Conservation (phyloP, 2,797 vertebrate genomes). For the Leptoclinus maculatus region DNA sequence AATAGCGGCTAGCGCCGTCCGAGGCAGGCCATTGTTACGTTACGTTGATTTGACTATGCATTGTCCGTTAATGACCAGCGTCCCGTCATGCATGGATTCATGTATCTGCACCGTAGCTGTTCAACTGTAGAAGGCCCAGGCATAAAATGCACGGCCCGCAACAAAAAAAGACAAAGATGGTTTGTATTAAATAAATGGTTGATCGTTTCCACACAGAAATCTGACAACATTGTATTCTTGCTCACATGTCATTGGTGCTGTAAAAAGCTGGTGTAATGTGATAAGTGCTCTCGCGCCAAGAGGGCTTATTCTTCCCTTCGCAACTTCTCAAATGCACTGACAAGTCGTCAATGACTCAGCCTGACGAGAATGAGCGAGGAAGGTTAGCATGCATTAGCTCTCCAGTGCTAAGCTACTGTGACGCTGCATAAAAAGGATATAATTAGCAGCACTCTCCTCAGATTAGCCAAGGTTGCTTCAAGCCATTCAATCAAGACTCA, state of each 20-base stretch:
- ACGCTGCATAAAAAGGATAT: constrained; percentile 25
- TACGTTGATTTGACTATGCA: too few species aligned
- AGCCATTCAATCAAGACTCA: constrained; percentile 47
- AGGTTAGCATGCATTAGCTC: constrained; percentile 62
- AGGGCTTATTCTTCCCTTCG: constrained; percentile 49
- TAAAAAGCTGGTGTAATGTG: constrained; percentile 37
- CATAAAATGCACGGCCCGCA: too few species aligned
- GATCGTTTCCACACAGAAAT: constrained; percentile 2
- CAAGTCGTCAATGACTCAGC: constrained; percentile 60
- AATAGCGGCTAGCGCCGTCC: too few species aligned
- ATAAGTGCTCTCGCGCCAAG: constrained; percentile 35
- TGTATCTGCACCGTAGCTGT: too few species aligned
- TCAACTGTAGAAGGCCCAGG: too few species aligned
- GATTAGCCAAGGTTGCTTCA: constrained; percentile 35
- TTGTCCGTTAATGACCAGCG: too few species aligned
- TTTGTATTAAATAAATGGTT: not conserved
- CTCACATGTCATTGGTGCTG: constrained; percentile 20
- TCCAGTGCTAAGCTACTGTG: constrained; percentile 40
- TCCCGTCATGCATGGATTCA: too few species aligned
- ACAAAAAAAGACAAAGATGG: not conserved
- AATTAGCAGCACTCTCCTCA: constrained; percentile 51
- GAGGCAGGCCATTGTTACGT: too few species aligned
- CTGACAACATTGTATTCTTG: constrained; percentile 18
- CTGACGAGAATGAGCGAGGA: not conserved
- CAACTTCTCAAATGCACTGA: constrained; percentile 54